Evolutionary conservation across 2,113 vertebrate species (phyloP).

Genomic region (Phalacrocorax brasilianus): DNA sequence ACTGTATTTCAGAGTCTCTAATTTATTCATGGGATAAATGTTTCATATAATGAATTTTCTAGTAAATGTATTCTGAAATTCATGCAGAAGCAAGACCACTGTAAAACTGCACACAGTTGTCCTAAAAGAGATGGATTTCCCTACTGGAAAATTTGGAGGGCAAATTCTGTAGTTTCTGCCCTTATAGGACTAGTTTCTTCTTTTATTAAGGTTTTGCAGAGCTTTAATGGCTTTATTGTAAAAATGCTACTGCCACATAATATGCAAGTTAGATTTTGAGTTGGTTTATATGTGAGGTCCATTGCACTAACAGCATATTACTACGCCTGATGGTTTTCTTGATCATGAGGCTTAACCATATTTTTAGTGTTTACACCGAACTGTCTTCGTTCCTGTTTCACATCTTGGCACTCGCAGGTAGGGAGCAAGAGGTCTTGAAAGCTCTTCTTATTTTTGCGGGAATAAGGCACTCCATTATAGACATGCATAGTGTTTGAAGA

Average conservation of each 20-base stretch:
- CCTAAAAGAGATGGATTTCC: conserved; percentile 55
- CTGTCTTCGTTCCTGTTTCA: not conserved
- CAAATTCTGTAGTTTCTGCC: conserved; percentile 46
- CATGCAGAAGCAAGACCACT: conserved; percentile 63
- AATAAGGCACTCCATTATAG: not conserved
- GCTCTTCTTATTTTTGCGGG: not conserved
- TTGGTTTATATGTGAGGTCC: not conserved
- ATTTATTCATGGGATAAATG: conserved; percentile 84
- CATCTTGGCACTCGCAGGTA: not conserved
- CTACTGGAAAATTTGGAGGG: conserved; percentile 45
- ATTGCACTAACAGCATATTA: not conserved
- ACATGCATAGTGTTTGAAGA: not conserved
- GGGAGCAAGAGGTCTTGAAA: not conserved
- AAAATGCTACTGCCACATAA: not conserved
- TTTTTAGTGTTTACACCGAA: not conserved
- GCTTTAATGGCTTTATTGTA: conserved; percentile 4
- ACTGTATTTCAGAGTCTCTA: conserved; percentile 75
- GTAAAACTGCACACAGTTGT: conserved; percentile 66
- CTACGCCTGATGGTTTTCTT: not conserved
- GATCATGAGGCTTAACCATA: not conserved
- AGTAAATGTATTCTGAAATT: conserved; percentile 79
- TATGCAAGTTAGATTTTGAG: not conserved
- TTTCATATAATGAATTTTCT: conserved; percentile 83
- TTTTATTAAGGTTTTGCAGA: conserved; percentile 23
- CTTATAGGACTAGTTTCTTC: conserved; percentile 31